Evolutionary conservation across 2,113 vertebrate genomes (phyloP), one percentile per base, ranked within the genome.

Genomic region (Hyperopisus bebe): DNA sequence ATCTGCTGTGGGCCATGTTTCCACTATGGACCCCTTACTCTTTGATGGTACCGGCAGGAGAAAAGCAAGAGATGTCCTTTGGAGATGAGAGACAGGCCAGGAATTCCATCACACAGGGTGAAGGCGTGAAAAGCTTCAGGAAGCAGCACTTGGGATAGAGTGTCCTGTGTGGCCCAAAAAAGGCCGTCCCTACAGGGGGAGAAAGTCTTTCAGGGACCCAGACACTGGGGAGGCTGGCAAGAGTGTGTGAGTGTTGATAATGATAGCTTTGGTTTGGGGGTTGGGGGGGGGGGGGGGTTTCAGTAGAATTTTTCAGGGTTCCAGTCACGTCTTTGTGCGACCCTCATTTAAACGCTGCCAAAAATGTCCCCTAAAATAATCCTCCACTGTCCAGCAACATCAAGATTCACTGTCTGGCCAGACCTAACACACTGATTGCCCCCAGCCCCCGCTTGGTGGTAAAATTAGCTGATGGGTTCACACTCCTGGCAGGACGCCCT

Each of bases 341-440:
- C 55, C 31, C 3, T 74, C 0, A 1, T 74, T 87, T 93, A 89
- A 55, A 55, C 48, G 83, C 88, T 90, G 93, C 92, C 93, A 92
- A 92, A 94, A 92, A 93, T 90, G 94, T 91, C 92, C 89, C 89
- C 87, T 89, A 58, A 92, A 93, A 92, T 92, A 85, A 92, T 92
- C 91, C 89, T 93, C 90, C 44, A 82, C 91, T 87, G 58, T 91
- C 91, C 92, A 91, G 91, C 53, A 92, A 90, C 92, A 93, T 94
- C 92, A 94, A 94, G 93, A 95, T 93, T 92, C 90, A 90, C 82
- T 92, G 92, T 95, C 93, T 94, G 90, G 94, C 94, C 93, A 94
- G 91, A 92, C 58, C 88, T 90, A 92, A 92, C 92, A 91, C 91
- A 90, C 90, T 90, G 83, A 91, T 90, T 92, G 92, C 91, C 92